A percentile compares a stretch with the other conserved stretches of the same genome.
phyloP scores from a whole-genome alignment of 2,113 vertebrate species.

The Psilopsiagon aymara region DNA sequence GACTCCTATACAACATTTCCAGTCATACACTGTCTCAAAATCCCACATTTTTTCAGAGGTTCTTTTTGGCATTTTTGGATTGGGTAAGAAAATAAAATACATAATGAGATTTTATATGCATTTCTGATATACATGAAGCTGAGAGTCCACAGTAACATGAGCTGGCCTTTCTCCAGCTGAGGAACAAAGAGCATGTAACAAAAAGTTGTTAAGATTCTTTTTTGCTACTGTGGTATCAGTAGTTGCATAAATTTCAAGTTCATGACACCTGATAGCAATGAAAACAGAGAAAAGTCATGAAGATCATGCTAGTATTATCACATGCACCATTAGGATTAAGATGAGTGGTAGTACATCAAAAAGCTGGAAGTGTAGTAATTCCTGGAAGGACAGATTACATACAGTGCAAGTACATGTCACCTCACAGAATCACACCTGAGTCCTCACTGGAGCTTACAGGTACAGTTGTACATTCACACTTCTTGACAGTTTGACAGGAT shows the following conservation, averaged over 20 bases:
- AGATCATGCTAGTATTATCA: not conserved
- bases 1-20: not conserved
- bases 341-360: not conserved
- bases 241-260: slow-evolving; percentile 29
- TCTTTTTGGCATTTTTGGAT: not conserved
- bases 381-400: not conserved
- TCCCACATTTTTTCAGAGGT: not conserved
- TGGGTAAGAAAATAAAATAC: not conserved
- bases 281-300: slow-evolving; percentile 14
- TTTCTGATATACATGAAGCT: not conserved
- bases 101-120: not conserved
- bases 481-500: not conserved
- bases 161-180: not conserved
- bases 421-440: not conserved
- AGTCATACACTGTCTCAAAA: not conserved
- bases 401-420: not conserved
- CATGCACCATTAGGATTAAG: not conserved
- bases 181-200: not conserved
- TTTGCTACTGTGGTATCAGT: not conserved
- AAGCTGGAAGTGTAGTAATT: not conserved
- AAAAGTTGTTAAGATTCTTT: not conserved
- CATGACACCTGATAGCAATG: not conserved
- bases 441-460: not conserved
- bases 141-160: not conserved
- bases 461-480: not conserved